Conservation (phyloP, 2,113 vertebrate genomes). For the Saccopteryx leptura region DNA sequence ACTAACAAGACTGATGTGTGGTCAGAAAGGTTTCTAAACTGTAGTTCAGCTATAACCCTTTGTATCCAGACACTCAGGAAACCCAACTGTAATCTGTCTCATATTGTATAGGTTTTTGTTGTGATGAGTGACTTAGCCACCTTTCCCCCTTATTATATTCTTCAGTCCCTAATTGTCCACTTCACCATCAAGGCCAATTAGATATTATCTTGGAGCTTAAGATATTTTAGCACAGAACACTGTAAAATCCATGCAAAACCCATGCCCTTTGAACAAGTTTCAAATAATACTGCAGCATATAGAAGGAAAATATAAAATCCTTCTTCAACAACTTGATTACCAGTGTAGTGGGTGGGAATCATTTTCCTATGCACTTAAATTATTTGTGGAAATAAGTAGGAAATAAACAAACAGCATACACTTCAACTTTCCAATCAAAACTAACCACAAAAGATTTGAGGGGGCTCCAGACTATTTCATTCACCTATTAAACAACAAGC, state of each 20-base stretch:
- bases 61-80: not conserved
- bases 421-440: slow-evolving; percentile 34
- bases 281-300: not conserved
- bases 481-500: slow-evolving; percentile 14
- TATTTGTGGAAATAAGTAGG: slow-evolving; percentile 46
- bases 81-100: not conserved
- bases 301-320: slow-evolving; percentile 20
- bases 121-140: not conserved
- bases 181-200: not conserved
- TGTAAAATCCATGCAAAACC: not conserved
- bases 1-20: not conserved
- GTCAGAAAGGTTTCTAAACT: not conserved
- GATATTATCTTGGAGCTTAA: not conserved
- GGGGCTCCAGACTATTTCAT: not conserved
- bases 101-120: not conserved
- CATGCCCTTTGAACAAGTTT: not conserved
- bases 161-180: not conserved
- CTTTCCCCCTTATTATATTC: not conserved
- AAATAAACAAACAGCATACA: slow-evolving; percentile 20
- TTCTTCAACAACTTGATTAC: not conserved
- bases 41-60: not conserved
- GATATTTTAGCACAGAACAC: not conserved
- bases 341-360: not conserved
- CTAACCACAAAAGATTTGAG: slow-evolving; percentile 9
- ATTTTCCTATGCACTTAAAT: slow-evolving; percentile 20